These are phyloP conservation scores for Phrynocephalus versicolor DNA, from an alignment of 2,113 vertebrate genomes.

Conservation along the genomic window DNA sequence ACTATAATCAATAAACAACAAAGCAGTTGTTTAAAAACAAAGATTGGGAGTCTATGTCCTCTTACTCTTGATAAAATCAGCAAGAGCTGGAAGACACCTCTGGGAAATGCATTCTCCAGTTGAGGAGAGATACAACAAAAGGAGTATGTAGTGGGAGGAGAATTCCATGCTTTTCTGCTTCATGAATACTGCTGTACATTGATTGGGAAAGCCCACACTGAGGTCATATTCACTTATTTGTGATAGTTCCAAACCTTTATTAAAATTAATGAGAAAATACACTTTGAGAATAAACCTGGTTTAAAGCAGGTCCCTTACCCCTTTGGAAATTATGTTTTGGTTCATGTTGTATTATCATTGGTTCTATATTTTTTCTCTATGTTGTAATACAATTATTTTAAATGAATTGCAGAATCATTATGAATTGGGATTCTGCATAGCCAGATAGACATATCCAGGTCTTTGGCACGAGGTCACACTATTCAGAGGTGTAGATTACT, in stretches of 20 bases:
- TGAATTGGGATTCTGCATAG: neutral
- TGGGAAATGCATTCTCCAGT: too few species aligned
- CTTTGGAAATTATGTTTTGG: constrained; percentile 11
- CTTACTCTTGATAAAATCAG: too few species aligned
- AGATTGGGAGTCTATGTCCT: too few species aligned
- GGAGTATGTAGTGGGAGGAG: neutral
- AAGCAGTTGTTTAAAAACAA: too few species aligned
- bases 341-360: rapidly evolving
- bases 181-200: neutral
- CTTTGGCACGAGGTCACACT: neutral
- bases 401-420: rapidly evolving
- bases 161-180: neutral
- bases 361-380: neutral
- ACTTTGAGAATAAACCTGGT: neutral
- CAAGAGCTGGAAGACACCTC: too few species aligned
- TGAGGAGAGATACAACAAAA: too few species aligned
- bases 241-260: neutral
- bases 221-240: neutral
- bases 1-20: too few species aligned
- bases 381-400: neutral
- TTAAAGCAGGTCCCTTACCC: neutral
- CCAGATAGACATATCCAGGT: neutral
- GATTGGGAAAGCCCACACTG: neutral
- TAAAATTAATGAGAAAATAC: neutral
- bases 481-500: neutral